Conservation (phyloP, 2,113 vertebrate species). For the Microtus montanus region DNA sequence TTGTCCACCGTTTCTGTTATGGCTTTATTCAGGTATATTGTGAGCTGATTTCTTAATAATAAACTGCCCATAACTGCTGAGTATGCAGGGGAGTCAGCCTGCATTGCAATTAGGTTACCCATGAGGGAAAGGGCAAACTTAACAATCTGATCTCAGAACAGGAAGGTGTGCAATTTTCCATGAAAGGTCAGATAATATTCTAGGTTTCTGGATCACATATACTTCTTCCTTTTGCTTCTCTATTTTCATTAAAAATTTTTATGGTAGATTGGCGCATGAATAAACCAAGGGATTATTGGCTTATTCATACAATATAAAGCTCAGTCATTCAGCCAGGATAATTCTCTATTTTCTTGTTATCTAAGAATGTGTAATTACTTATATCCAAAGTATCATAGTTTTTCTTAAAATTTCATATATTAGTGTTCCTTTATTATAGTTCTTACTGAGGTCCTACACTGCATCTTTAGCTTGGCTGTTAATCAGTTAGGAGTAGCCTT, state of each 20-base stretch:
- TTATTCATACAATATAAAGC: not conserved
- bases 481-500: not conserved
- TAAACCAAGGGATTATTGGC: not conserved
- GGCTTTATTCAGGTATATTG: not conserved
- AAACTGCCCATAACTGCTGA: not conserved
- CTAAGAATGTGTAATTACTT: not conserved
- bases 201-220: not conserved
- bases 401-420: not conserved
- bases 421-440: not conserved
- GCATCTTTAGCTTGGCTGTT: not conserved
- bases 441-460: not conserved
- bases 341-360: not conserved
- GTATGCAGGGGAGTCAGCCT: not conserved
- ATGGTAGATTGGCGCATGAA: not conserved
- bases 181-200: not conserved
- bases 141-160: not conserved
- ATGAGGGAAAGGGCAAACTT: not conserved
- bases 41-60: not conserved
- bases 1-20: not conserved
- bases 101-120: not conserved
- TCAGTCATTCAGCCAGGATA: not conserved
- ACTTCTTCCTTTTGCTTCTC: not conserved
- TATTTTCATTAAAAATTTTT: slow-evolving; percentile 18
- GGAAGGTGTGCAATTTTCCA: not conserved
- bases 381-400: not conserved